Base-by-base conservation (phyloP, 2,113 vertebrate species). In the Propithecus coquereli region DNA sequence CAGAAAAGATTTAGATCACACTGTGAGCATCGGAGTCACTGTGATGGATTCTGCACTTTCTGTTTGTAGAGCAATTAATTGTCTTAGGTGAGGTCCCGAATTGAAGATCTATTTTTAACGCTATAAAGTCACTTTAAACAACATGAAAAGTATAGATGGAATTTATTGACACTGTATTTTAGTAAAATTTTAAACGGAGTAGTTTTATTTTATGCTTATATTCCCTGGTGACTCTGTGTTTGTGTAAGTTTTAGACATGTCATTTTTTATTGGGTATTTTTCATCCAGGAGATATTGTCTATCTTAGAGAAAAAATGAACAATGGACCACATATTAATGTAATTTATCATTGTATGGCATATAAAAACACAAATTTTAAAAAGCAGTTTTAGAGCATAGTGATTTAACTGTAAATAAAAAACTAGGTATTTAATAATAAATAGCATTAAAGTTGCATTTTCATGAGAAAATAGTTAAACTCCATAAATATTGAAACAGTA, bases 341-440 rank as follows among this genome's bases (percentile, higher is more conserved):
- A 96, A 97, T 97, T 98, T 97, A 74, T 97, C 96, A 91, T 97
- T 96, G 77, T 86, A 18, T 94, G 37, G 45, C 59, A 94, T 88
- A 87, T 87, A 97, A 97, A 89, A 97, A 14, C 73, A 85, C 82
- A 90, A 18, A 84, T 97, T 45, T 96, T 95, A 90, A 95, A 97
- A 97, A 96, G 92, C 84, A 96, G 65, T 34, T 71, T 74, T 93
- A 97, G 97, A 95, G 63, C 66, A 86, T 30, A 88, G 47, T 85
- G 84, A 94, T 96, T 97, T 95, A 95, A 95, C 81, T 94, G 70
- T 92, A 92, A 94, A 91, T 96, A 80, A 97, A 94, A 95, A 83
- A 2, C 8, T 68, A 80, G n/a, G 37, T 74, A 93, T 85, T 95
- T 92, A 97, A 97, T 95, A 94, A 95, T 81, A 93, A 85, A 97